Conservation (phyloP, 2,888 invertebrate species). For the Linhomoeus sp. region DNA sequence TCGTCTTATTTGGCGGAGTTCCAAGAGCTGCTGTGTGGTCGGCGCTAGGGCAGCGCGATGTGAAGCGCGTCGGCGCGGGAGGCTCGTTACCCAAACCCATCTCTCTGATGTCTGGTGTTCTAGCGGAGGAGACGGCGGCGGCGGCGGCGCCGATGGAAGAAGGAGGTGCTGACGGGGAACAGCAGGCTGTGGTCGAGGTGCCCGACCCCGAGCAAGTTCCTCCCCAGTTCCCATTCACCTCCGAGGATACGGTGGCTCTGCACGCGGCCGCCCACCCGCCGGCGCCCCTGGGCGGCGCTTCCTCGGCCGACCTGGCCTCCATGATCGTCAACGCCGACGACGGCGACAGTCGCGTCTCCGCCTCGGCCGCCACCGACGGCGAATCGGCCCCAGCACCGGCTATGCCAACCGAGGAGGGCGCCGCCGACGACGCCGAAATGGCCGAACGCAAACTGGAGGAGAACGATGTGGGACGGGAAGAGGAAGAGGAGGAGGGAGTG, state of each 20-base stretch:
- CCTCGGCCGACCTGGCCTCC: constrained; percentile 24
- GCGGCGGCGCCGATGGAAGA: background rate
- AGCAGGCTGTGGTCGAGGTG: background rate
- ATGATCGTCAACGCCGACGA: no score
- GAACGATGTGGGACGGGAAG: constrained; percentile 8
- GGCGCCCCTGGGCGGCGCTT: no score
- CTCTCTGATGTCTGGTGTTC: no score
- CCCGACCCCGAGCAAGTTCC: constrained; percentile 6
- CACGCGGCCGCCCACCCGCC: constrained; percentile 10
- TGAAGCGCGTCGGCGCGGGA: no score
- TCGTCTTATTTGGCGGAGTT: no score
- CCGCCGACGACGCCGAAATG: constrained; percentile 5
- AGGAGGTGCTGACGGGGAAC: background rate
- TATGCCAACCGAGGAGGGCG: background rate
- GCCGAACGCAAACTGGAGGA: constrained; percentile 2
- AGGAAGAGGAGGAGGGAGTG: constrained; percentile 8
- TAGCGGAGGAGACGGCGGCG: background rate
- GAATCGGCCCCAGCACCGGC: background rate
- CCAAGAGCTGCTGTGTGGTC: no score
- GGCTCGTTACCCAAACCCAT: no score
- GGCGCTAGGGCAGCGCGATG: no score
- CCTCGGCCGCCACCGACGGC: background rate
- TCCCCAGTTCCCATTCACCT: constrained; percentile 15
- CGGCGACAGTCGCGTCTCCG: constrained; percentile 24
- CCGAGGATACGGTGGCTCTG: constrained; percentile 19